Base-by-base conservation (phyloP, 2,797 vertebrate species). In the Loriculus beryllinus region DNA sequence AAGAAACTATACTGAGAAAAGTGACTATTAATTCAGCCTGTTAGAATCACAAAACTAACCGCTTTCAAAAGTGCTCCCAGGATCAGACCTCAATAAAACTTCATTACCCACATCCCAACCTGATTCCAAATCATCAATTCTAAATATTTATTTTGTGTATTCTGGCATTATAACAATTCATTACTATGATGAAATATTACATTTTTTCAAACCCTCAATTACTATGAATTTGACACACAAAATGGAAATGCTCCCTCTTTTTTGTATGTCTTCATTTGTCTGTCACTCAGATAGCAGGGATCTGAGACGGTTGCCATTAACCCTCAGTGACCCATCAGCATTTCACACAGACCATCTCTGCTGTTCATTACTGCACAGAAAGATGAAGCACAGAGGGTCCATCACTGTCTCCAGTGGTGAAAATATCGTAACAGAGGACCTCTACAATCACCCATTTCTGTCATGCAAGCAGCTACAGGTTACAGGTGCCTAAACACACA, bases 291-390 rank as follows among this genome's bases (percentile, higher is more conserved):
- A 42, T 1, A 79, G 40, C 15, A 45, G 22, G 10, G 23, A 51
- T 4, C 25, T 0, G 0, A 39, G 40, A 37, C 3, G 56, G 71
- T 49, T 88, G 7, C 42, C 33, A 15, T 52, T 25, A 57, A 37
- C 6, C 0, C 0, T 10, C 51, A 48, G 21, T 20, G 60, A 42
- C 23, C 18, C 42, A 42, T 29, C 5, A 52, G 45, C 28, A 69
- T 14, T 43, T 51, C 26, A 64, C 15, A 37, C 4, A 33, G 17
- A 7, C 52, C 51, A 48, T 43, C 54, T 19, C 39, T 47, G 33
- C 54, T 78, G 14, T 28, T 65, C 67, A 45, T 19, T n/a, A 28
- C 49, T 29, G 39, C 71, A 62, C 10, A 70, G 57, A 33, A 65
- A 37, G 37, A 12, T 29, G 39, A 63, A 76, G 43, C 1, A 3